phyloP scores from a whole-genome alignment of 1,140 invertebrate genomes.

The Drosophila miranda region DNA sequence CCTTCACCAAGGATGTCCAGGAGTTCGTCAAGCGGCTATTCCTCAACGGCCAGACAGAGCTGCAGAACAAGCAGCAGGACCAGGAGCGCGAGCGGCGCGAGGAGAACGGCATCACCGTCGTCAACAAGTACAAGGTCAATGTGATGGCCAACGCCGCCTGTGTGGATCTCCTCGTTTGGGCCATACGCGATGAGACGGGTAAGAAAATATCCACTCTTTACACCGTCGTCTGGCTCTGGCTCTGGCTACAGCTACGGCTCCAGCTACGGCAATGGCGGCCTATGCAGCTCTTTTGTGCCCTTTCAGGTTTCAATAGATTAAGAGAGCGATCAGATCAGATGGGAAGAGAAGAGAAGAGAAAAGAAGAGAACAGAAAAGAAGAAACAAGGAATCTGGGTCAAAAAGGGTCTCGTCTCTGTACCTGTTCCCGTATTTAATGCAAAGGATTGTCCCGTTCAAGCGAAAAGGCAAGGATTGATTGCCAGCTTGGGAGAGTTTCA shows the following conservation, averaged over 20 bases:
- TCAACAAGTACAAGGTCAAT: slow-evolving; percentile 97
- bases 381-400: no score
- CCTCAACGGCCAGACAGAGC: slow-evolving; percentile 94
- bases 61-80: slow-evolving; percentile 92
- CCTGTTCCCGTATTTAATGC: no score
- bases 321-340: no score
- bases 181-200: slow-evolving; percentile 98
- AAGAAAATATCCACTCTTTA: slow-evolving; percentile 52
- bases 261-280: slow-evolving; percentile 22
- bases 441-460: no score
- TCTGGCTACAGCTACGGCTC: slow-evolving; percentile 28
- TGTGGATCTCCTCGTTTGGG: slow-evolving; percentile 98
- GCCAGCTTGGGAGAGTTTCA: no score
- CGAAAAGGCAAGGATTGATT: no score
- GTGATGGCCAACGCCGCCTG: slow-evolving; percentile 98
- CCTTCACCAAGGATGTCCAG: slow-evolving; percentile 95
- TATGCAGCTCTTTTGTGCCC: no score
- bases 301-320: no score
- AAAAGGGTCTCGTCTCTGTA: no score
- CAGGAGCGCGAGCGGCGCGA: slow-evolving; percentile 92
- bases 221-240: slow-evolving; percentile 17
- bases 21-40: slow-evolving; percentile 91
- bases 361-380: no score
- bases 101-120: slow-evolving; percentile 86
- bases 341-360: no score